Percentiles rank a stretch among this genome's conserved stretches.
Evolutionary conservation across 64 coral and sea anemone species (phyloP).

Genomic region (Montipora cactus): DNA sequence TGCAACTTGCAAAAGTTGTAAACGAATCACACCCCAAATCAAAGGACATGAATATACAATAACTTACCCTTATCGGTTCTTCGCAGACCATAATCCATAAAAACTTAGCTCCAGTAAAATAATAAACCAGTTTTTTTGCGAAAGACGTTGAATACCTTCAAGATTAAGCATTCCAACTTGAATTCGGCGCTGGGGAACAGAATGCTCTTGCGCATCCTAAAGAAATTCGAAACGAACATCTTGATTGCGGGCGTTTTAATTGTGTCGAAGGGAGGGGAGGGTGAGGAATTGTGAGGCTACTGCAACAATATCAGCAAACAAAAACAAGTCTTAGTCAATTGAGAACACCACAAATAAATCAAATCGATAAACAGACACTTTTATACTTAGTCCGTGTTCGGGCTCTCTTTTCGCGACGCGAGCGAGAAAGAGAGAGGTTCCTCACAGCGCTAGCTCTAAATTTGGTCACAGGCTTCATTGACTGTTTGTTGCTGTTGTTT

Average conservation of each 20-base stretch:
- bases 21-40: not conserved
- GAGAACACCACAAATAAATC: too few relatives aligned
- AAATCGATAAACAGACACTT: too few relatives aligned
- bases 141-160: conserved; percentile 14
- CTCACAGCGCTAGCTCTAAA: too few relatives aligned
- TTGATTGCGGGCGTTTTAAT: conserved; percentile 12
- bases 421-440: too few relatives aligned
- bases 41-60: not conserved
- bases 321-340: not conserved
- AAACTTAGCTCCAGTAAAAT: conserved; percentile 10
- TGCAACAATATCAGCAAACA: not conserved
- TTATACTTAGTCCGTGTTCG: too few relatives aligned
- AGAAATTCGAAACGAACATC: not conserved
- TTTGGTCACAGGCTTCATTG: too few relatives aligned
- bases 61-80: conserved; percentile 99
- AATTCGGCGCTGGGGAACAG: conserved; percentile 52
- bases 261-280: not conserved
- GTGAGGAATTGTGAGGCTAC: not conserved
- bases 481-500: too few relatives aligned
- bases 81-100: conserved; percentile 97
- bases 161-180: conserved; percentile 59
- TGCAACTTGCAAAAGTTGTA: not conserved
- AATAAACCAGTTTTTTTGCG: not conserved
- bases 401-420: too few relatives aligned
- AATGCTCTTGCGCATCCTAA: conserved; percentile 25